Evolutionary conservation across 2,888 invertebrate genomes (phyloP).

Genomic region (Zygogramma bicolorata): DNA sequence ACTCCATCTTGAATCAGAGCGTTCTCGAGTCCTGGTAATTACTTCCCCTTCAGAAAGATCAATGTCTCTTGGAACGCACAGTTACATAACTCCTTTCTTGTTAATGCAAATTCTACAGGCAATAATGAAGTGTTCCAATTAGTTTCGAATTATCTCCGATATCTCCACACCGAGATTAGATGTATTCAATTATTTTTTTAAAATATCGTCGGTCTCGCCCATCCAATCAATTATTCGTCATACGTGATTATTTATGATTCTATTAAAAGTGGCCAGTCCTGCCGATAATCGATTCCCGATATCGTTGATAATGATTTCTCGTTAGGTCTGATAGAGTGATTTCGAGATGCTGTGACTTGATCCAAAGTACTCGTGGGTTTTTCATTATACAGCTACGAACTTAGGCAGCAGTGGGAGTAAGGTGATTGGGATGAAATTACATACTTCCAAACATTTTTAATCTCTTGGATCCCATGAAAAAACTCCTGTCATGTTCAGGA

Average conservation of each 20-base stretch:
- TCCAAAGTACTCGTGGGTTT: conserved; percentile 1
- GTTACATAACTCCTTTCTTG: background rate
- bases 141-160: conserved; percentile 10
- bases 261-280: conserved; percentile 30
- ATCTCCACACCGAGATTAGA: conserved; percentile 21
- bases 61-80: background rate
- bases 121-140: conserved; percentile 10
- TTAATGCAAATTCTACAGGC: background rate
- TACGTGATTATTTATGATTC: conserved; percentile 29
- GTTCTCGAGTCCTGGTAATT: background rate
- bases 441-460: no score
- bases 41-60: background rate
- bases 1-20: no score
- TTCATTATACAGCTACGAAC: background rate
- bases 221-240: conserved; percentile 38
- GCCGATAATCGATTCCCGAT: conserved; percentile 34
- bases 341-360: background rate
- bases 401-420: background rate
- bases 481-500: no score
- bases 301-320: conserved; percentile 29
- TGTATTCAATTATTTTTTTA: conserved; percentile 38
- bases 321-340: conserved; percentile 5
- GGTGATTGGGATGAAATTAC: no score
- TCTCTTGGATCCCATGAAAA: no score
- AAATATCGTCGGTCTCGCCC: conserved; percentile 36